phyloP scores from a whole-genome alignment of 2,797 vertebrate genomes.

The Squalus acanthias region DNA sequence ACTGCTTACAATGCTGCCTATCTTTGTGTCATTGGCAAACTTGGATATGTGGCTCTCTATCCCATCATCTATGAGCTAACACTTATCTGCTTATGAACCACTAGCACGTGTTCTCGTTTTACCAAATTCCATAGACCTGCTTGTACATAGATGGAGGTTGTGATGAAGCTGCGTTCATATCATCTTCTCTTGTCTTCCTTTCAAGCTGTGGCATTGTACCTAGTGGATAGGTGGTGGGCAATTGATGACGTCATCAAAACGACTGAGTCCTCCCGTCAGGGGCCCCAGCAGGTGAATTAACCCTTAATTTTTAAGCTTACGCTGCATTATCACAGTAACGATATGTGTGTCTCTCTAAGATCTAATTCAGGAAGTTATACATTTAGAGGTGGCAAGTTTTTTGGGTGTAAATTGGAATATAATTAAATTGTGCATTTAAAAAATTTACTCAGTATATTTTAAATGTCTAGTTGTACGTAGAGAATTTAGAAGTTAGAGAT shows the following conservation, averaged over 20 bases:
- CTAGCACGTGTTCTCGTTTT: background rate
- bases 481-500: background rate
- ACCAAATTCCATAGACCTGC: background rate
- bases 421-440: background rate
- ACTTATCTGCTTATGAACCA: background rate
- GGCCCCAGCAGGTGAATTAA: constrained; percentile 64
- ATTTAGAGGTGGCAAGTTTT: background rate
- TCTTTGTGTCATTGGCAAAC: too few relatives aligned
- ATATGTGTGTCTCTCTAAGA: background rate
- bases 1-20: too few relatives aligned
- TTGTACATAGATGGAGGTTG: background rate
- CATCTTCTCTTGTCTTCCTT: constrained; percentile 41
- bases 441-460: background rate
- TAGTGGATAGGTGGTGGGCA: constrained; percentile 77
- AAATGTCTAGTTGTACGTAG: background rate
- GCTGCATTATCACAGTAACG: background rate
- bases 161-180: background rate
- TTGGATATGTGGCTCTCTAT: background rate
- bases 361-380: background rate
- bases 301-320: background rate
- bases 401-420: background rate
- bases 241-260: constrained; percentile 75
- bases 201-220: constrained; percentile 73
- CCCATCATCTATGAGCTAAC: background rate
- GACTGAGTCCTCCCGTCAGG: constrained; percentile 61